Evolutionary conservation across 1,140 invertebrate species (phyloP).

Genomic region (Dysdera silvatica): DNA sequence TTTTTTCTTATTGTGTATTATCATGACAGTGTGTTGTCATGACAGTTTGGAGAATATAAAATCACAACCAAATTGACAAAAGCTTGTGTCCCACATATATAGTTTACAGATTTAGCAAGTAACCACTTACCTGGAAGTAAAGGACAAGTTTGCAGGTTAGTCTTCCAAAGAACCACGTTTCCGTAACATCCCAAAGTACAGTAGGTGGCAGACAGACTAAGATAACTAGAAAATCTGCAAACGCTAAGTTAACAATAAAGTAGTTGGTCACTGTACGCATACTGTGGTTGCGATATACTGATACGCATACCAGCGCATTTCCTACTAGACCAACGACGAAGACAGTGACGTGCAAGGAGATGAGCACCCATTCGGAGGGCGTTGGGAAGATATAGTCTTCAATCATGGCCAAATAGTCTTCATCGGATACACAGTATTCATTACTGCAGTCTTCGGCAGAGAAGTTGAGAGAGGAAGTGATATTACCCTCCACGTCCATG

Average conservation of each 20-base stretch:
- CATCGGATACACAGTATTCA: constrained; percentile 49
- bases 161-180: constrained; percentile 79
- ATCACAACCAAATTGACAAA: no score
- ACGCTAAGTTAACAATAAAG: constrained; percentile 88
- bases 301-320: constrained; percentile 78
- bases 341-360: constrained; percentile 67
- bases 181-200: constrained; percentile 81
- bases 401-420: constrained; percentile 56
- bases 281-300: constrained; percentile 71
- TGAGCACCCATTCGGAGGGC: constrained; percentile 10
- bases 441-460: constrained; percentile 41
- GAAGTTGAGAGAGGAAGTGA: constrained; percentile 2
- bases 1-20: no score
- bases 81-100: no score
- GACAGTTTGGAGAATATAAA: no score
- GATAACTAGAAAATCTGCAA: constrained; percentile 87
- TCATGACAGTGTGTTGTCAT: no score
- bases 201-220: constrained; percentile 86
- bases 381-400: constrained; percentile 52
- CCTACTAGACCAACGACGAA: constrained; percentile 77
- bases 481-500: no score
- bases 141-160: constrained; percentile 70
- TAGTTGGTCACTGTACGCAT: constrained; percentile 82
- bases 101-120: no score
- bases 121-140: constrained; percentile 80